Conservation (phyloP, 2,888 invertebrate species). For the Polia nebulosa region DNA sequence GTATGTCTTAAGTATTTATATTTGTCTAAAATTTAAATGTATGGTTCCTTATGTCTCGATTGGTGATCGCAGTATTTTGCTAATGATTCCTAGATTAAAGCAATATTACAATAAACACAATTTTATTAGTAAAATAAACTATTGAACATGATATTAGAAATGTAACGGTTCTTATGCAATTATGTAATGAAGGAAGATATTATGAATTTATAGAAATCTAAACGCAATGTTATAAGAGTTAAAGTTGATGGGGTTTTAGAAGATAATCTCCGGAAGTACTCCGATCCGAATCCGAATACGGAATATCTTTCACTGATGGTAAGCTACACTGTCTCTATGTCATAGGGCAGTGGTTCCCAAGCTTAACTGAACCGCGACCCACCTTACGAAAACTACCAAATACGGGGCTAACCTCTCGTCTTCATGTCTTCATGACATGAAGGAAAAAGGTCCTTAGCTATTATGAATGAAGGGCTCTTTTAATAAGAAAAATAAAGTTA, state of each 20-base stretch:
- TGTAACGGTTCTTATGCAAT: constrained; percentile 34
- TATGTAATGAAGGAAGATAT: constrained; percentile 37
- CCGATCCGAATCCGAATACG: background rate
- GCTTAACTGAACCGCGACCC: too few species aligned
- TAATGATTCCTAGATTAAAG: background rate
- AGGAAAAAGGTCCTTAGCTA: too few species aligned
- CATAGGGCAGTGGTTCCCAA: too few species aligned
- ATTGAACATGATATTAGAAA: constrained; percentile 23
- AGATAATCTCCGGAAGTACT: background rate
- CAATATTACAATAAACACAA: background rate
- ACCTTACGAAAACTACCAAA: too few species aligned
- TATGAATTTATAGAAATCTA: constrained; percentile 17
- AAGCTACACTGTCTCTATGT: background rate
- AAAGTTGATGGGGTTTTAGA: background rate
- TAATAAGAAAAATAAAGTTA: too few species aligned
- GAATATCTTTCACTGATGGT: background rate
- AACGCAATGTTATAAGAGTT: background rate
- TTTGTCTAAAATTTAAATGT: too few species aligned
- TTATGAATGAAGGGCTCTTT: too few species aligned
- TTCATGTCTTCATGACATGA: too few species aligned
- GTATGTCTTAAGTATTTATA: too few species aligned
- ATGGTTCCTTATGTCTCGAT: background rate
- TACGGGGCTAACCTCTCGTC: too few species aligned
- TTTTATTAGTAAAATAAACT: background rate
- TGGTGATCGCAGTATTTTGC: background rate